Conservation (phyloP, 2,113 vertebrate genomes). For the Ranitomeya imitator region DNA sequence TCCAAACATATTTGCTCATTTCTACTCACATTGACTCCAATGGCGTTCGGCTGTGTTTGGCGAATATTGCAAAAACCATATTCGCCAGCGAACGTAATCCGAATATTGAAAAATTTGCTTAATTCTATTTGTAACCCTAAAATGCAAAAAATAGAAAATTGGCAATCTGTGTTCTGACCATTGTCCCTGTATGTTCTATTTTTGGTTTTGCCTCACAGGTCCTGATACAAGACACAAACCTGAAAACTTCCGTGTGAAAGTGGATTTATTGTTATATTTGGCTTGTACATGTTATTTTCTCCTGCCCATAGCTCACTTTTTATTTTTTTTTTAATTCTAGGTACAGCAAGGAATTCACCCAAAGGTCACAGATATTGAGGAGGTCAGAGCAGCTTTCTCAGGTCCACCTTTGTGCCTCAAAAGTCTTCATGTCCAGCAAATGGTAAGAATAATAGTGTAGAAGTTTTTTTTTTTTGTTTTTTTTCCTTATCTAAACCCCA, state of each 20-base stretch:
- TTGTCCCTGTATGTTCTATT: too few relatives aligned
- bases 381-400: constrained; percentile 76
- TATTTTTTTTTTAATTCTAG: constrained; percentile 63
- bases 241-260: too few relatives aligned
- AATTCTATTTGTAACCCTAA: too few relatives aligned
- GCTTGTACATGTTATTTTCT: neutral
- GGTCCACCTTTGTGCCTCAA: constrained; percentile 74
- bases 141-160: too few relatives aligned
- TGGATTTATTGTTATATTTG: neutral
- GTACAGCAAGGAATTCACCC: constrained; percentile 80
- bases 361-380: constrained; percentile 72
- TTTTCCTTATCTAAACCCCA: neutral
- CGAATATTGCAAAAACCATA: too few relatives aligned
- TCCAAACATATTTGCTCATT: too few relatives aligned
- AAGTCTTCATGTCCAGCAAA: constrained; percentile 70
- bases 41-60: too few relatives aligned
- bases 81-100: too few relatives aligned
- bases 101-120: too few relatives aligned
- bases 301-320: neutral
- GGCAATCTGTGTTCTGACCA: too few relatives aligned
- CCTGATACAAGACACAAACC: neutral
- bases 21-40: too few relatives aligned
- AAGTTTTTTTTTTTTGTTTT: neutral
- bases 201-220: too few relatives aligned
- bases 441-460: constrained; percentile 72